phyloP scores from a whole-genome alignment of 2,888 invertebrate genomes.

The Rapana venosa region DNA sequence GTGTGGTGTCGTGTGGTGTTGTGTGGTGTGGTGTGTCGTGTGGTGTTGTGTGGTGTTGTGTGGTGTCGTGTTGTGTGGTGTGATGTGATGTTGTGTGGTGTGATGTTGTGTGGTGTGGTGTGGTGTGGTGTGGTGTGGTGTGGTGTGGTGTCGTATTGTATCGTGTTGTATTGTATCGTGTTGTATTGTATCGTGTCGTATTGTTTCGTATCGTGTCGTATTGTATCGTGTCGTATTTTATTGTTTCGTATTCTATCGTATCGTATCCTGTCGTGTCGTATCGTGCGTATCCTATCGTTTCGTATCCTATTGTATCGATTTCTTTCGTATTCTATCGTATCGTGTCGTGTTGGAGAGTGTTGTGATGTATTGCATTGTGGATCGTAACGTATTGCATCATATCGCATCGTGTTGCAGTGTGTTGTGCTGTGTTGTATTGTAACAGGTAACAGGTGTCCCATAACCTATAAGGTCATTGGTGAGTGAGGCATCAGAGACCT shows the following conservation, averaged over 20 bases:
- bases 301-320: background rate
- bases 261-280: background rate
- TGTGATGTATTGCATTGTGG: too few species aligned
- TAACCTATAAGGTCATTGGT: too few species aligned
- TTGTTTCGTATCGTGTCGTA: background rate
- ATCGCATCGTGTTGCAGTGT: too few species aligned
- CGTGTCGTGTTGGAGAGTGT: too few species aligned
- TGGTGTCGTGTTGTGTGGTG: background rate
- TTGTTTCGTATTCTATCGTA: background rate
- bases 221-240: background rate
- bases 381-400: too few species aligned
- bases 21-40: too few species aligned
- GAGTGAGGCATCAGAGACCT: too few species aligned
- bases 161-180: background rate
- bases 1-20: background rate
- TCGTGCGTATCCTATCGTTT: background rate
- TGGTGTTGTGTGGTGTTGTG: too few species aligned
- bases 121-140: too few species aligned
- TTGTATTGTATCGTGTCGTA: background rate
- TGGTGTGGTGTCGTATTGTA: background rate
- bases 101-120: background rate
- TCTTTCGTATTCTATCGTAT: background rate
- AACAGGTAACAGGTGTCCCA: too few species aligned
- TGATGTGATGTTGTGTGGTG: background rate
- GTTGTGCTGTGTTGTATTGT: too few species aligned